phyloP scores from a whole-genome alignment of 2,888 invertebrate genomes.

The Xestia ashworthii region DNA sequence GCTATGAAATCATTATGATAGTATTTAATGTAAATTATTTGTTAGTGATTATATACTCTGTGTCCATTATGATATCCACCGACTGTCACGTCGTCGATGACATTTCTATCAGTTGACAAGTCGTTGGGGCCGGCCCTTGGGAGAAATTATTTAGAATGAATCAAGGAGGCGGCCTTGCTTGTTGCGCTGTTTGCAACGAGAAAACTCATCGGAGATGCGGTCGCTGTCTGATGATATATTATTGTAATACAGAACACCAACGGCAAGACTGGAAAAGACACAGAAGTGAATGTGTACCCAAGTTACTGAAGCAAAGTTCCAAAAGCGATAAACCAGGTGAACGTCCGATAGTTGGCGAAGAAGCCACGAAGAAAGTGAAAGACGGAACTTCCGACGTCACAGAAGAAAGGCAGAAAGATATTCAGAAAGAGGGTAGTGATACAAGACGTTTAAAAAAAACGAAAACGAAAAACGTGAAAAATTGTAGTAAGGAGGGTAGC shows the following conservation, averaged over 20 bases:
- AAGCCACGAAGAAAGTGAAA: conserved; percentile 74
- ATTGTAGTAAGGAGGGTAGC: conserved; percentile 79
- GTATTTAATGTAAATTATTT: background rate
- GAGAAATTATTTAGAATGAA: conserved; percentile 86
- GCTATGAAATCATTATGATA: background rate
- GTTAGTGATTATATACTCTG: too few relatives aligned
- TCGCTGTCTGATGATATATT: conserved; percentile 93
- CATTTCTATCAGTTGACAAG: conserved; percentile 76
- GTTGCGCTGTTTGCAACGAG: conserved; percentile 92
- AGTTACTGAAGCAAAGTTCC: conserved; percentile 81
- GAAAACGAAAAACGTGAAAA: conserved; percentile 77
- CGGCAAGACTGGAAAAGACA: conserved; percentile 95
- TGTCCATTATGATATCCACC: conserved; percentile 35
- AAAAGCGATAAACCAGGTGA: conserved; percentile 77
- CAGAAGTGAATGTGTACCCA: conserved; percentile 91
- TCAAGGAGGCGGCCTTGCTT: conserved; percentile 84
- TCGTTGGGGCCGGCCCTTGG: conserved; percentile 78
- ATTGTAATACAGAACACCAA: conserved; percentile 95
- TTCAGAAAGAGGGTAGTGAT: conserved; percentile 71
- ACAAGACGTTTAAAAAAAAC: conserved; percentile 77
- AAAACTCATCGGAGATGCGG: conserved; percentile 93
- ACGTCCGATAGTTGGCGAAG: conserved; percentile 72
- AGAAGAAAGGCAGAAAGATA: conserved; percentile 66
- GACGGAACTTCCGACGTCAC: conserved; percentile 65
- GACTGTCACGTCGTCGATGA: conserved; percentile 70